phyloP scores from a whole-genome alignment of 64 coral and sea anemone genomes.

The Pocillopora verrucosa region DNA sequence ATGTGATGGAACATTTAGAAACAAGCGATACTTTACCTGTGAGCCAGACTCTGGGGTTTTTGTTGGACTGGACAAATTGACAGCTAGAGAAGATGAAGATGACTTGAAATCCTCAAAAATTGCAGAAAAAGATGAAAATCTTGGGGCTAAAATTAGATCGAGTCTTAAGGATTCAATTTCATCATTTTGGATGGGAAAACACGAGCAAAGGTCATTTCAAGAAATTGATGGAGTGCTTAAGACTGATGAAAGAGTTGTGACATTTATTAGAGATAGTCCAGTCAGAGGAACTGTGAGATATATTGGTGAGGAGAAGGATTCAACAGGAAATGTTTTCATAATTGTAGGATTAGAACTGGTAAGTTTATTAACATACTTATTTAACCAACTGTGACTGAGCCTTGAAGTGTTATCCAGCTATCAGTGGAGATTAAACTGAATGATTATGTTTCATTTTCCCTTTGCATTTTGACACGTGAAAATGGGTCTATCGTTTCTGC shows the following conservation, averaged over 20 bases:
- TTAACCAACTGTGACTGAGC: no score
- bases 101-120: background rate
- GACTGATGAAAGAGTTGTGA: constrained; percentile 49
- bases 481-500: no score
- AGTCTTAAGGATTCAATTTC: background rate
- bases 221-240: background rate
- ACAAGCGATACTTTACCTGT: background rate
- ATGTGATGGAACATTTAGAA: background rate
- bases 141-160: no score
- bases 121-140: no score
- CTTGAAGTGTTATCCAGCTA: no score
- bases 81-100: background rate
- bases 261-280: background rate
- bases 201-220: background rate
- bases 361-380: no score
- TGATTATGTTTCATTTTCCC: no score
- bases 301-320: constrained; percentile 14
- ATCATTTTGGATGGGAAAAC: background rate
- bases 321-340: background rate
- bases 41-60: background rate
- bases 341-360: constrained; percentile 52
- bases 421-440: no score
- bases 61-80: background rate
- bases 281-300: constrained; percentile 41
- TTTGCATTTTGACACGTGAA: no score